Conservation (phyloP, 2,797 vertebrate species). For the Esox lucius region DNA sequence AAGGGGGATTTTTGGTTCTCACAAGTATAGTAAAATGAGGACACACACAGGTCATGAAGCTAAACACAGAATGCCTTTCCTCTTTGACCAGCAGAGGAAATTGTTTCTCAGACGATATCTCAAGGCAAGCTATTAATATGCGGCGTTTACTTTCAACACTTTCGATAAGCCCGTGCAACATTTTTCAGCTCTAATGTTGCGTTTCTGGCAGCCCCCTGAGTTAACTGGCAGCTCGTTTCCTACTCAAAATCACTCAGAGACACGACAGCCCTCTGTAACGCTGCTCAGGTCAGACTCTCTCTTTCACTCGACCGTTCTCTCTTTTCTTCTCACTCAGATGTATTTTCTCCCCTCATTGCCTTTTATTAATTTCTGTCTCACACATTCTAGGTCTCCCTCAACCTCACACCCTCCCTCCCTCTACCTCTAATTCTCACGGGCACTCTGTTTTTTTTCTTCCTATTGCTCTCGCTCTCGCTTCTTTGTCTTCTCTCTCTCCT, state of each 20-base stretch:
- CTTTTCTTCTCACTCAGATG: neutral
- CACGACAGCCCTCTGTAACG: constrained; percentile 18
- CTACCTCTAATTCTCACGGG: neutral
- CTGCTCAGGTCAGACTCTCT: neutral
- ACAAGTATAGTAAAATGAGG: too few relatives aligned
- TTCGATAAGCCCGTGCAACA: constrained; percentile 25
- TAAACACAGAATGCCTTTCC: neutral
- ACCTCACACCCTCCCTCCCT: neutral
- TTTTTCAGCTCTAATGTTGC: constrained; percentile 28
- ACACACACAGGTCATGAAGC: neutral
- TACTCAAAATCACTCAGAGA: constrained; percentile 43
- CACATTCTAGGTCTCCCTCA: neutral
- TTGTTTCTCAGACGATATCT: constrained; percentile 3
- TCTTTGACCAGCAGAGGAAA: neutral
- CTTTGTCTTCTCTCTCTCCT: neutral
- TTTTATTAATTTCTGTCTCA: neutral
- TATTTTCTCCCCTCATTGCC: neutral
- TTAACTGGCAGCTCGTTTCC: constrained; percentile 24
- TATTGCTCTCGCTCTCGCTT: neutral
- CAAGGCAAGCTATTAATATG: constrained; percentile 27
- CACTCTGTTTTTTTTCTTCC: neutral
- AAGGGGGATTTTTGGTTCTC: too few relatives aligned
- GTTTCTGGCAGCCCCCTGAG: constrained; percentile 23
- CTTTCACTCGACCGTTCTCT: neutral
- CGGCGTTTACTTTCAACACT: constrained; percentile 32